phyloP scores from a whole-genome alignment of 2,113 vertebrate species.

The Athene cunicularia region DNA sequence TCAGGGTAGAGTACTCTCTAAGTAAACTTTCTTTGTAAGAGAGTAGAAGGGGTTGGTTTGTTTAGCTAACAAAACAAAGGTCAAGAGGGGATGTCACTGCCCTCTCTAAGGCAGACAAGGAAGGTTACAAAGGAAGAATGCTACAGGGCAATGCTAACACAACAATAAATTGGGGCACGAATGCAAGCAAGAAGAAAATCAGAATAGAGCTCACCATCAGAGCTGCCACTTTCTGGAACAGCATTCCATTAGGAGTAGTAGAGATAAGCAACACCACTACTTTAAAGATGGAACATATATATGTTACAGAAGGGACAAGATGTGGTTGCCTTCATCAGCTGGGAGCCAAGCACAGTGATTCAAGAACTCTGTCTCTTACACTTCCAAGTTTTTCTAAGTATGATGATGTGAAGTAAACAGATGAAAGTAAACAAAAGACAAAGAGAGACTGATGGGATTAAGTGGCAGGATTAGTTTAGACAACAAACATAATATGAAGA shows the following conservation, averaged over 20 bases:
- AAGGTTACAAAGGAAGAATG: neutral
- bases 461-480: neutral
- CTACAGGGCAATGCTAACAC: neutral
- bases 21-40: neutral
- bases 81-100: neutral
- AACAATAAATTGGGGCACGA: neutral
- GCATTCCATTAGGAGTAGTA: neutral
- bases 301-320: neutral
- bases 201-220: neutral
- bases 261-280: neutral
- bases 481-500: neutral
- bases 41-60: neutral
- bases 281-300: neutral
- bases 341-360: neutral
- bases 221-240: neutral
- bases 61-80: slow-evolving; percentile 6
- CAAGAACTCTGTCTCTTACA: neutral
- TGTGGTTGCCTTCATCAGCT: neutral
- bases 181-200: neutral
- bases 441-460: neutral
- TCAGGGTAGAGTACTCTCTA: neutral
- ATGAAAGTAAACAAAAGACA: neutral
- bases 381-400: neutral
- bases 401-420: neutral
- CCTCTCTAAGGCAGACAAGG: neutral